Base-by-base conservation (phyloP, 2,113 vertebrate species). In the Peromyscus leucopus region DNA sequence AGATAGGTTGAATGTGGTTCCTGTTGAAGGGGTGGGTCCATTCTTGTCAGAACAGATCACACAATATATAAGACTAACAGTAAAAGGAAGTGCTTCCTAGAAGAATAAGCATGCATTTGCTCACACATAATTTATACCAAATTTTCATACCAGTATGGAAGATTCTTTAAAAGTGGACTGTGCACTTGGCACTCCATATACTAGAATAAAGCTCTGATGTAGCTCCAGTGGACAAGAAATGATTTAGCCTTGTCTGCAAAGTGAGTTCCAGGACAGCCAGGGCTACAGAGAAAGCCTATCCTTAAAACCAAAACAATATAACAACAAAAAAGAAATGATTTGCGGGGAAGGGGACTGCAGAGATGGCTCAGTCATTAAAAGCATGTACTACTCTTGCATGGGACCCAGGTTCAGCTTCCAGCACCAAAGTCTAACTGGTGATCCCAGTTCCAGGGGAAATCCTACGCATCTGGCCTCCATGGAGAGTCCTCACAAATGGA, bases 281-380 rank as follows among this genome's bases (percentile, higher is more conserved):
- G 7, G 36, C 8, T 74, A 74, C 71, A 39, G 7, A 72, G 71
- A 39, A 74, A 74, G n/a, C n/a, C n/a, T 74, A n/a, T 74, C 36
- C 21, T 21, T 21, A 74, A 39, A 74, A 22, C n/a, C 36, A 39
- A 72, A 72, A 39, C 69, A 72, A n/a, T 55, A 55, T 16, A 65
- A 65, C 26, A 67, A 67, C 28, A 67, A 72, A n/a, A 71, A n/a
- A 72, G 7, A n/a, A 17, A 72, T 72, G 16, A 21, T 72, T 71
- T 19, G 13, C 15, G 5, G 12, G 33, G 33, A 6, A 7, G n/a
- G 16, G 1, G 9, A 1, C 1, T 65, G 28, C 8, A 46, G 26
- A 46, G 31, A 46, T 46, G 31, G 5, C 1, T 67, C 9, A 48
- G 16, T 28, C 6, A 10, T 86, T 33, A 33, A 86, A 17, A 67